Evolutionary conservation across 2,797 vertebrate genomes (phyloP).

Genomic region (Malurus leucopterus): DNA sequence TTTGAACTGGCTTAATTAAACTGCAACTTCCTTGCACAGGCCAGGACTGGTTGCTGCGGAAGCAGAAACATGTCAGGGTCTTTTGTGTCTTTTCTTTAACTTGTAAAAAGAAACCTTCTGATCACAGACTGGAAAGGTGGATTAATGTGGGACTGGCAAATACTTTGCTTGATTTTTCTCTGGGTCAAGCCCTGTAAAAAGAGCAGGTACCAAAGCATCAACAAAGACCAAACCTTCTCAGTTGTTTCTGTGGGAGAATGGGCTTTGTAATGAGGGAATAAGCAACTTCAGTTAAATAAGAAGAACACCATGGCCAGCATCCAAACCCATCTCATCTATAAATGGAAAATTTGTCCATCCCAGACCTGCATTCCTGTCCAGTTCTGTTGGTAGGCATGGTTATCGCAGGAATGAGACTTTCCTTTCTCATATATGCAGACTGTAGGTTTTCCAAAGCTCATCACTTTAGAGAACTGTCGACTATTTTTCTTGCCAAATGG

Average conservation of each 20-base stretch:
- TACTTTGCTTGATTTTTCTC: conserved; percentile 6
- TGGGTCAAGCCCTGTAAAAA: background rate
- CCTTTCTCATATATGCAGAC: background rate
- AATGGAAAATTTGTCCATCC: background rate
- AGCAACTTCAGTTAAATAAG: background rate
- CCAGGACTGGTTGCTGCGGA: background rate
- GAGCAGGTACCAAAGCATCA: background rate
- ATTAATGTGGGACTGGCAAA: background rate
- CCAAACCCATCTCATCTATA: background rate
- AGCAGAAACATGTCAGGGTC: background rate
- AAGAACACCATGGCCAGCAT: background rate
- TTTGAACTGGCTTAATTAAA: conserved; percentile 48
- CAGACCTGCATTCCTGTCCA: background rate
- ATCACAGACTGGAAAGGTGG: background rate
- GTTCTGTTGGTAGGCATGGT: background rate
- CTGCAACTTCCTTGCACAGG: conserved; percentile 23
- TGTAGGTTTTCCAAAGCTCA: background rate
- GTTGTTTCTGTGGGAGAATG: background rate
- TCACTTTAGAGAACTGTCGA: background rate
- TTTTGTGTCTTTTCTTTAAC: background rate
- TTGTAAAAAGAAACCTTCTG: background rate
- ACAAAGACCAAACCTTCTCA: background rate
- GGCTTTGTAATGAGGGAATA: background rate
- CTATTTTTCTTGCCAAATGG: background rate
- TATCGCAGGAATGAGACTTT: background rate